Evolutionary conservation across 2,888 invertebrate genomes (phyloP).

Genomic region (Rhagium mordax): DNA sequence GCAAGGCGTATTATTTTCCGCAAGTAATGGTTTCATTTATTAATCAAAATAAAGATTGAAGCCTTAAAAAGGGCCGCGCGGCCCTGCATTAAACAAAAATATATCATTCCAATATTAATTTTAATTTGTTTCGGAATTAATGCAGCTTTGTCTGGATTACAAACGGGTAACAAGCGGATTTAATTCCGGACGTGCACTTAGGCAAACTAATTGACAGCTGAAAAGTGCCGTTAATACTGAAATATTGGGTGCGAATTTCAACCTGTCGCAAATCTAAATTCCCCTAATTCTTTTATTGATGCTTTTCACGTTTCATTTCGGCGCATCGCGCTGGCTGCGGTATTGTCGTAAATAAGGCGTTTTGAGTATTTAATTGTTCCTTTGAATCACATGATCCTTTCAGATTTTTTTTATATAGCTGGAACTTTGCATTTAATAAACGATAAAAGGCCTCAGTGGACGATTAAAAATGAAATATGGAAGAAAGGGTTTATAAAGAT

Average conservation of each 20-base stretch:
- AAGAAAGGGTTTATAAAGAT: background rate
- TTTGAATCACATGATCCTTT: conserved; percentile 4
- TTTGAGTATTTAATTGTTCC: conserved; percentile 15
- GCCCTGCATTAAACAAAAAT: background rate
- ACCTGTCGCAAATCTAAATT: conserved; percentile 27
- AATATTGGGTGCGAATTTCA: conserved; percentile 30
- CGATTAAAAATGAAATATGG: background rate
- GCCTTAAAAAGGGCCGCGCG: background rate
- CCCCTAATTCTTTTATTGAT: conserved; percentile 35
- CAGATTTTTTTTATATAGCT: conserved; percentile 4
- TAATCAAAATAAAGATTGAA: too few relatives aligned
- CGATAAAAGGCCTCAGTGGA: background rate
- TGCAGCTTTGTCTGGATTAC: conserved; percentile 19
- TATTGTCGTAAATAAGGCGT: background rate
- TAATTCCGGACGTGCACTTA: conserved; percentile 22
- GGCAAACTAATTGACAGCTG: conserved; percentile 30
- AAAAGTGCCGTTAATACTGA: conserved; percentile 27
- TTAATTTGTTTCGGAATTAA: conserved; percentile 1
- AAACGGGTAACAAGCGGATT: conserved; percentile 21
- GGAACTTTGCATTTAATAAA: background rate
- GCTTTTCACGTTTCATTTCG: conserved; percentile 28
- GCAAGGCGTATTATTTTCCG: too few relatives aligned
- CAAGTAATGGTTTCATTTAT: too few relatives aligned
- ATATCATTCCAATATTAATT: conserved; percentile 1
- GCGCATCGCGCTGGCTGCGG: background rate